Evolutionary conservation across 2,113 vertebrate species (phyloP).

Genomic region (Carlito syrichta): DNA sequence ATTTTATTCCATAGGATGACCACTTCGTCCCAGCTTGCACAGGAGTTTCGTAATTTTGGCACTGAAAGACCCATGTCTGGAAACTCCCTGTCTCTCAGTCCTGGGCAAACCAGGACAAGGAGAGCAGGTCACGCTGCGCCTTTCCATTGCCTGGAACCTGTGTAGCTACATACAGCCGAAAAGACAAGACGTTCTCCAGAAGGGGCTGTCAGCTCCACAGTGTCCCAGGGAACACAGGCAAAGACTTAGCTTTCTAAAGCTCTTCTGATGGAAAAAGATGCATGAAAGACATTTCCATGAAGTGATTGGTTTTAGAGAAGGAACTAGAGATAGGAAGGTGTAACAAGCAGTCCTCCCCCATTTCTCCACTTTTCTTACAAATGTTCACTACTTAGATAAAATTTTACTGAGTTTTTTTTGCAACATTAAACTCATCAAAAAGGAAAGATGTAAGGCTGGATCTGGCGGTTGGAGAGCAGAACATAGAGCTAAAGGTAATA

Average conservation of each 20-base stretch:
- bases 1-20: background rate
- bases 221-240: background rate
- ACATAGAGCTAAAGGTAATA: background rate
- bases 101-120: background rate
- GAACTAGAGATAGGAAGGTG: background rate
- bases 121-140: background rate
- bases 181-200: background rate
- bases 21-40: background rate
- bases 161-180: background rate
- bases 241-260: background rate
- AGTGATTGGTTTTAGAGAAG: conserved; percentile 14
- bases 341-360: background rate
- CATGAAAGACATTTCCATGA: background rate
- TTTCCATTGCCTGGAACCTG: background rate
- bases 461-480: background rate
- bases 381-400: background rate
- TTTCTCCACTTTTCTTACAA: background rate
- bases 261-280: background rate
- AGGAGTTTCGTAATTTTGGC: background rate
- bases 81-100: background rate
- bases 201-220: background rate
- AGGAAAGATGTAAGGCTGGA: background rate
- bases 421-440: background rate
- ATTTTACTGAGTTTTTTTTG: background rate
- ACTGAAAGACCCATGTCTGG: background rate